phyloP scores from a whole-genome alignment of 1,140 invertebrate genomes.

The Hirudo medicinalis region DNA sequence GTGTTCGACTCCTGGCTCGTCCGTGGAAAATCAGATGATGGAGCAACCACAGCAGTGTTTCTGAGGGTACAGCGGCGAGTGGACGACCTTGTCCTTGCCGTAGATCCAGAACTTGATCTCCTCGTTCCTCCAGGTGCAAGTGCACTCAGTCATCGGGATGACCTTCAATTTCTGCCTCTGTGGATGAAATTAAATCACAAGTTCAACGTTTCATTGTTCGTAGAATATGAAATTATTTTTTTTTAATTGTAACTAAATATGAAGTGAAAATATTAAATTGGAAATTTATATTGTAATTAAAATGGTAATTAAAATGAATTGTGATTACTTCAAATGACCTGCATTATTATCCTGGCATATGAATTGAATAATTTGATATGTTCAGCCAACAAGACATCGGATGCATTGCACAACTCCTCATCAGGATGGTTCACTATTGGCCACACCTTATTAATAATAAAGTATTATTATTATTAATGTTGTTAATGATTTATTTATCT shows the following conservation, averaged over 20 bases:
- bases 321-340: constrained; percentile 29
- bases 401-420: constrained; percentile 42
- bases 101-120: constrained; percentile 44
- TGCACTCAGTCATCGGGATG: constrained; percentile 43
- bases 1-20: neutral
- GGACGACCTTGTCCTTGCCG: constrained; percentile 45
- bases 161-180: constrained; percentile 46
- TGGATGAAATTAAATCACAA: neutral
- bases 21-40: constrained; percentile 29
- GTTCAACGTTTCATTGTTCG: neutral
- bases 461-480: too few relatives aligned
- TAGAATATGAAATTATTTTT: neutral
- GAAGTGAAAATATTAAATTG: neutral
- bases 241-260: neutral
- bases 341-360: constrained; percentile 37
- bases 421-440: constrained; percentile 42
- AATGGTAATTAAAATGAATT: too few relatives aligned
- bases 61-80: constrained; percentile 47
- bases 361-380: constrained; percentile 17
- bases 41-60: constrained; percentile 47
- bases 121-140: constrained; percentile 42
- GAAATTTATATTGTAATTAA: neutral
- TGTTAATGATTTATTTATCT: too few relatives aligned
- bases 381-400: constrained; percentile 24
- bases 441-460: constrained; percentile 26